Conservation (phyloP, 2,888 invertebrate genomes). For the Hymenopus coronatus region DNA sequence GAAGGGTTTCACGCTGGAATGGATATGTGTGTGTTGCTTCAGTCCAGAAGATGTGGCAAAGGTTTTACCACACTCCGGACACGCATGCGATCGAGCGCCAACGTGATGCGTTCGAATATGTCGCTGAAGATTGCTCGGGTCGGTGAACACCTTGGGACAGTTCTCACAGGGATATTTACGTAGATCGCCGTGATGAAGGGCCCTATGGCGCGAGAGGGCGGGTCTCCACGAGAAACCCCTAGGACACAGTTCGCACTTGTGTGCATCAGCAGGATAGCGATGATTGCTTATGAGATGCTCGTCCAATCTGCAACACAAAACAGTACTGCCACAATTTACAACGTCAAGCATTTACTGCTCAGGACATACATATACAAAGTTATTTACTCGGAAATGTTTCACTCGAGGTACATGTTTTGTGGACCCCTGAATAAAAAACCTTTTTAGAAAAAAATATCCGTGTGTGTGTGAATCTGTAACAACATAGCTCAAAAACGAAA, state of each 20-base stretch:
- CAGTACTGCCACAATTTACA: neutral
- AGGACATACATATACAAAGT: neutral
- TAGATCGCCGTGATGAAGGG: conserved; percentile 67
- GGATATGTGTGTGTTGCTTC: conserved; percentile 99
- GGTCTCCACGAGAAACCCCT: conserved; percentile 80
- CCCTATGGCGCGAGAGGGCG: conserved; percentile 77
- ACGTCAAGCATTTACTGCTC: neutral
- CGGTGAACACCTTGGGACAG: conserved; percentile 89
- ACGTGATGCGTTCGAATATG: conserved; percentile 95
- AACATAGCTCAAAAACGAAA: too few species aligned
- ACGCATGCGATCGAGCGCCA: conserved; percentile 94
- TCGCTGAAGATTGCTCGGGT: conserved; percentile 93
- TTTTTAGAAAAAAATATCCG: too few species aligned
- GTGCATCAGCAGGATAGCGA: conserved; percentile 74
- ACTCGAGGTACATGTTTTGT: too few species aligned
- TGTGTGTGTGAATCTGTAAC: too few species aligned
- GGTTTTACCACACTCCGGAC: conserved; percentile 97
- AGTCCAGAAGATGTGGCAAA: conserved; percentile 96
- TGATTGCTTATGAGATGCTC: conserved; percentile 76
- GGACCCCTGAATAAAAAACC: too few species aligned
- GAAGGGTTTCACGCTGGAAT: conserved; percentile 97
- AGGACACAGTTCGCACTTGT: conserved; percentile 80
- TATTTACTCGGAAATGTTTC: too few species aligned
- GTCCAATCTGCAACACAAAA: conserved; percentile 67
- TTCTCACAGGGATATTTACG: conserved; percentile 92